Evolutionary conservation across 2,888 invertebrate genomes (phyloP), one percentile per base, ranked within the genome.

Genomic region (Macaria notata): DNA sequence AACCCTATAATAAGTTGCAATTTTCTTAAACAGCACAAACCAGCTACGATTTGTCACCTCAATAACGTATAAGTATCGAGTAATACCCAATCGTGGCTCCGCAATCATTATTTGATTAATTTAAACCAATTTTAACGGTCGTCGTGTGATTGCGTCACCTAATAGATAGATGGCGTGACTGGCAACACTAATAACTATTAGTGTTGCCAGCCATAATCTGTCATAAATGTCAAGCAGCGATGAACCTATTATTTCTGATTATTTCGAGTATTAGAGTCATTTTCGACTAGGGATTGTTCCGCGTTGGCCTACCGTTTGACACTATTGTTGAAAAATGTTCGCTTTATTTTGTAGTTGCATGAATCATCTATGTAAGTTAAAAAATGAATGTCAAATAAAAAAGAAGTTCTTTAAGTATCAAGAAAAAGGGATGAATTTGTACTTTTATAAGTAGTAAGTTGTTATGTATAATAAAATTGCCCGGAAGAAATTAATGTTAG

Each of bases 121-220:
- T 75, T 72, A 82, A 83, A 84, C 80, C 80, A 83, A 83, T 83
- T 79, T 75, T 79, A 79, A 73, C 77, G 42, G 69, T 79, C 76
- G 77, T 75, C 71, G 76, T 70, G 75, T 72, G 78, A 75, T 83
- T 83, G 70, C 80, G 78, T 76, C 78, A 82, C 72, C 74, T 88
- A 88, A 88, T 88, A 88, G 84, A 84, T 83, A 86, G 81, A 87
- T 88, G 78, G 88, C 89, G 88, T 88, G 89, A 72, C 75, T 68
- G 61, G 64, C 67, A 75, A 83, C 84, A 72, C 75, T 68, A 61
- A 64, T 66, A 75, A 83, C 84, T 86, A 87, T 87, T 88, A 87
- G 79, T 83, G 79, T 79, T 76, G 75, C 77, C 75, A 79, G 76
- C 83, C 78, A 79, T 86, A 88, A 88, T 88, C 86, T 86, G 86